Evolutionary conservation across 37 sponge, comb jelly and placozoan species (phyloP).

Genomic region (Halichondria panicea): DNA sequence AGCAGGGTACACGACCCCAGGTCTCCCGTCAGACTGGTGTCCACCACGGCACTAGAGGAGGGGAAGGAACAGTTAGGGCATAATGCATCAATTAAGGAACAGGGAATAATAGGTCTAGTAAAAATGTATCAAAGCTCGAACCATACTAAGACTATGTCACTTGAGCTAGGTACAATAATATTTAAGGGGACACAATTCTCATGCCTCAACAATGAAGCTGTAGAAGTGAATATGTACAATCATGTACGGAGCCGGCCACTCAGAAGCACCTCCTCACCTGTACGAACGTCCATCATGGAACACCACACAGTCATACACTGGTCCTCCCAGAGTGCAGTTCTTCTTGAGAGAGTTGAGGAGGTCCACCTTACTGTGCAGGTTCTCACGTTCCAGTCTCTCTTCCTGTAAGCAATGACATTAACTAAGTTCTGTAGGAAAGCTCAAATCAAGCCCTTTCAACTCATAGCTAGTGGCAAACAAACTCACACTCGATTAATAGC

Average conservation of each 20-base stretch:
- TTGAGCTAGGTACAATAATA: too few species aligned
- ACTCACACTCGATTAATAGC: too few species aligned
- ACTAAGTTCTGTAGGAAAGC: not conserved
- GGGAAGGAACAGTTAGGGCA: not conserved
- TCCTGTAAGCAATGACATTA: conserved; percentile 9
- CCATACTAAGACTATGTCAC: too few species aligned
- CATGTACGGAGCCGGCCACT: too few species aligned
- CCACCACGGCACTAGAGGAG: conserved; percentile 76
- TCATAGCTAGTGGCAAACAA: not conserved
- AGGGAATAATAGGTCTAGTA: not conserved
- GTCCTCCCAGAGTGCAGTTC: conserved; percentile 60
- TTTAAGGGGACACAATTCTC: not conserved
- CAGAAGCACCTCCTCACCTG: conserved; percentile 77
- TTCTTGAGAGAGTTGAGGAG: conserved; percentile 39
- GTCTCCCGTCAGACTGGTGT: conserved; percentile 83
- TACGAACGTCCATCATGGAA: conserved; percentile 82
- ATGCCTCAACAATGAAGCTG: not conserved
- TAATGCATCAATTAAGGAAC: not conserved
- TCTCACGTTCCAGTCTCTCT: conserved; percentile 47
- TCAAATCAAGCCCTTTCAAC: too few species aligned
- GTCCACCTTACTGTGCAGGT: conserved; percentile 73
- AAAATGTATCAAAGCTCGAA: not conserved
- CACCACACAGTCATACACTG: conserved; percentile 89
- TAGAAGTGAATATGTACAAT: not conserved
- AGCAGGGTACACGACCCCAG: conserved; percentile 58